A percentile compares a stretch with the other conserved stretches of the same genome.
Conservation (phyloP, 2,113 vertebrate genomes). For the Amazona vittata region DNA sequence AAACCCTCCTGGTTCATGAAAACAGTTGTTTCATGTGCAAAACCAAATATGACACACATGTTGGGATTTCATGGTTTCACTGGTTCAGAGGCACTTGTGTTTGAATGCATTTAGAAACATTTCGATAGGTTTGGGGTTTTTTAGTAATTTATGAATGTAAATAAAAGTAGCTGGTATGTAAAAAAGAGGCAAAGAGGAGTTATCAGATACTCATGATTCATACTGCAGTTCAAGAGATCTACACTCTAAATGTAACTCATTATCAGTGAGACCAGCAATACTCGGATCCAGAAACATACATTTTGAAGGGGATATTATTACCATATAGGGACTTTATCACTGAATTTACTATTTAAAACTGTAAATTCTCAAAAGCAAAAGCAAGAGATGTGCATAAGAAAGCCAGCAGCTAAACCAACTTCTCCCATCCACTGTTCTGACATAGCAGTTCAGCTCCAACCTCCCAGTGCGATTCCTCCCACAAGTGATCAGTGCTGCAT, state of each 20-base stretch:
- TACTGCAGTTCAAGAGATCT: neutral
- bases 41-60: fast-evolving
- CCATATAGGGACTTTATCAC: neutral
- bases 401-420: neutral
- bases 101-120: neutral
- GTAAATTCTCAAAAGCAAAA: neutral
- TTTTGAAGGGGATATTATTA: neutral
- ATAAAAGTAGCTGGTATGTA: neutral
- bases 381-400: neutral
- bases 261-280: neutral
- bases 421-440: neutral
- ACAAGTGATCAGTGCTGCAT: neutral
- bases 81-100: neutral
- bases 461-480: neutral
- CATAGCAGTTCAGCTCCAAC: neutral
- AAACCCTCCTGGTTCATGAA: neutral
- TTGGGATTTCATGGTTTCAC: neutral
- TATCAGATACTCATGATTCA: neutral
- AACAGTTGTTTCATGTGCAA: neutral
- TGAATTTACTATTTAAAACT: neutral
- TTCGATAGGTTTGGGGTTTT: neutral
- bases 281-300: neutral
- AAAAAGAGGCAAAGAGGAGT: neutral
- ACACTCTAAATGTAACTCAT: neutral
- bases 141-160: neutral